Percentiles rank a stretch among this genome's conserved stretches.
phyloP scores from a whole-genome alignment of 2,888 invertebrate species.

The Norana najaformis region DNA sequence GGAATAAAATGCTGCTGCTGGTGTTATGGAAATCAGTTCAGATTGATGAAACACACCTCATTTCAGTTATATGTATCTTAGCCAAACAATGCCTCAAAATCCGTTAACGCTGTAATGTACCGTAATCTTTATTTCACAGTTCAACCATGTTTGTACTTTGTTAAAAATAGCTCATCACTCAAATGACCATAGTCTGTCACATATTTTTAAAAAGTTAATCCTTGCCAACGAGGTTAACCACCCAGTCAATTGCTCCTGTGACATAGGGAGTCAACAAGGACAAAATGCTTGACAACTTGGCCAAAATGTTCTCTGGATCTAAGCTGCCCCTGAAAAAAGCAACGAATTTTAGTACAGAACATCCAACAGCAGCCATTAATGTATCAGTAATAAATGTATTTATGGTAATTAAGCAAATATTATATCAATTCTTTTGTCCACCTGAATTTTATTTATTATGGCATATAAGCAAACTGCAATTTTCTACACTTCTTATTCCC shows the following conservation, averaged over 20 bases:
- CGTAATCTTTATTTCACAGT: not conserved
- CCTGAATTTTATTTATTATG: not conserved
- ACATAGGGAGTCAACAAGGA: not conserved
- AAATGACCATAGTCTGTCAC: not conserved
- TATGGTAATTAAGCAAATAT: too few relatives aligned
- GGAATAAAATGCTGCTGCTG: not conserved
- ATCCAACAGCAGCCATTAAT: not conserved
- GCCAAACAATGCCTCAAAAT: not conserved
- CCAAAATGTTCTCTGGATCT: constrained; percentile 14
- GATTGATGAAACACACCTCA: not conserved
- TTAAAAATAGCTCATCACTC: not conserved
- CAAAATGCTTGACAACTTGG: not conserved
- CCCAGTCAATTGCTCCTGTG: not conserved
- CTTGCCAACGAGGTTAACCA: not conserved
- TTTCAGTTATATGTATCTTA: not conserved
- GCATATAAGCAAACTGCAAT: not conserved
- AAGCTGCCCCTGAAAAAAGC: constrained; percentile 14
- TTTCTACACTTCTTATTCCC: not conserved
- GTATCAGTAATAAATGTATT: too few relatives aligned
- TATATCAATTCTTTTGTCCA: not conserved
- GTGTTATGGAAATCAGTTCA: not conserved
- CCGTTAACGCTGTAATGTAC: not conserved
- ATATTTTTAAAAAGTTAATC: constrained; percentile 1
- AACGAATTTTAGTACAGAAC: not conserved
- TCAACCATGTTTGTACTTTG: not conserved